Percentiles rank a stretch among this genome's conserved stretches.
Conservation (phyloP, 2,113 vertebrate genomes). For the Grallaria varia region DNA sequence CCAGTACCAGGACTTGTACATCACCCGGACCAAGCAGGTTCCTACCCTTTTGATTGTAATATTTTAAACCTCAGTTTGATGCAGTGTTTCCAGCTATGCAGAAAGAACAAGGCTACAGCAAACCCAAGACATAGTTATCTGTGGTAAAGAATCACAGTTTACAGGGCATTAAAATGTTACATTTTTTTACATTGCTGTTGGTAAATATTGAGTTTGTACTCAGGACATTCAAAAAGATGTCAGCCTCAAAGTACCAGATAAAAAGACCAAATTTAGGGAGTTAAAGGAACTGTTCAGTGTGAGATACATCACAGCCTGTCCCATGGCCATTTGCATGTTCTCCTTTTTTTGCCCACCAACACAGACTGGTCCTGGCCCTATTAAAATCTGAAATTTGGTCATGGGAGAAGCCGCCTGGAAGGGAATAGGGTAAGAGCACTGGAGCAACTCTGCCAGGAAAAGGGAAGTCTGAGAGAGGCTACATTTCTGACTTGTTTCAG, state of each 20-base stretch:
- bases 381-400: not conserved
- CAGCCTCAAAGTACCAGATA: not conserved
- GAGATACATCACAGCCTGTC: not conserved
- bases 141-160: not conserved
- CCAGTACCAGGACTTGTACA: not conserved
- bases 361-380: not conserved
- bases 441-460: not conserved
- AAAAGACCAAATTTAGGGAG: not conserved
- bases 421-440: not conserved
- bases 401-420: not conserved
- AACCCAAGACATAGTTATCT: not conserved
- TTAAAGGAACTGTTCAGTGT: accelerated
- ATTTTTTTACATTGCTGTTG: not conserved
- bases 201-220: not conserved
- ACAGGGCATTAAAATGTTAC: not conserved
- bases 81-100: not conserved
- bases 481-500: not conserved
- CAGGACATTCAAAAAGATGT: not conserved
- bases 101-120: not conserved
- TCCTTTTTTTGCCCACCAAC: not conserved
- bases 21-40: not conserved
- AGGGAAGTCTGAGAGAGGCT: not conserved
- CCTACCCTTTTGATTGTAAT: not conserved
- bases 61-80: not conserved
- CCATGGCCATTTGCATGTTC: accelerated